phyloP scores from a whole-genome alignment of 2,888 invertebrate species.

The Augochlorella aurata region DNA sequence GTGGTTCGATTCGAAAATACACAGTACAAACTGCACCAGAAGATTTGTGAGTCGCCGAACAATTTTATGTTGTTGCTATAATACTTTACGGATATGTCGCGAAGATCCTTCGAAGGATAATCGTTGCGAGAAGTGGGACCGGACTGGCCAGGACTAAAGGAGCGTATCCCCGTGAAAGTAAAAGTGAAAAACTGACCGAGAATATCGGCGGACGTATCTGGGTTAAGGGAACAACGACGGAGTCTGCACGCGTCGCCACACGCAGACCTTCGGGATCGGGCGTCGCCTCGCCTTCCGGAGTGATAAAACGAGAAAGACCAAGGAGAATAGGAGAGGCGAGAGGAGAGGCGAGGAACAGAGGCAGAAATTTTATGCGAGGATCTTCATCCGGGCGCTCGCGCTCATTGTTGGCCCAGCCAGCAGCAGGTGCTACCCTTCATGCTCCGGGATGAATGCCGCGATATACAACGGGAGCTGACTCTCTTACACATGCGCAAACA shows the following conservation, averaged over 20 bases:
- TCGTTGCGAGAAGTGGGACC: too few species aligned
- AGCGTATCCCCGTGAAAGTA: slow-evolving; percentile 37
- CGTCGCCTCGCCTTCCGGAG: background rate
- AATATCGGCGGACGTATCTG: slow-evolving; percentile 53
- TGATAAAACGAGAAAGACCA: slow-evolving; percentile 6
- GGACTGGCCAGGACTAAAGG: background rate
- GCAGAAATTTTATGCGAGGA: slow-evolving; percentile 38
- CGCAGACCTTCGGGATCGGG: background rate
- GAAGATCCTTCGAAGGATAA: too few species aligned
- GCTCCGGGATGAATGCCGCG: slow-evolving; percentile 60
- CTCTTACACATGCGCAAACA: slow-evolving; percentile 60
- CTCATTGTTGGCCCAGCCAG: slow-evolving; percentile 63
- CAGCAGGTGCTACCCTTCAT: slow-evolving; percentile 70
- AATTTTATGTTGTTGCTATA: too few species aligned
- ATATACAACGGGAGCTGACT: slow-evolving; percentile 59
- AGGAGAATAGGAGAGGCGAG: background rate
- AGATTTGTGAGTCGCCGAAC: too few species aligned
- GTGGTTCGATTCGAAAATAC: too few species aligned
- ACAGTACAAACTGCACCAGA: too few species aligned
- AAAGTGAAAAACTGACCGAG: slow-evolving; percentile 46
- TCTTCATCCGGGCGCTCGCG: slow-evolving; percentile 51
- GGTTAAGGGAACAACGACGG: slow-evolving; percentile 44
- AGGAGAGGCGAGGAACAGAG: slow-evolving; percentile 44
- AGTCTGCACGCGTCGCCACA: slow-evolving; percentile 16
- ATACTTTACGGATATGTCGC: too few species aligned